A percentile compares a stretch with the other conserved stretches of the same genome.
Conservation (phyloP, 2,113 vertebrate species). For the Sterna hirundo region DNA sequence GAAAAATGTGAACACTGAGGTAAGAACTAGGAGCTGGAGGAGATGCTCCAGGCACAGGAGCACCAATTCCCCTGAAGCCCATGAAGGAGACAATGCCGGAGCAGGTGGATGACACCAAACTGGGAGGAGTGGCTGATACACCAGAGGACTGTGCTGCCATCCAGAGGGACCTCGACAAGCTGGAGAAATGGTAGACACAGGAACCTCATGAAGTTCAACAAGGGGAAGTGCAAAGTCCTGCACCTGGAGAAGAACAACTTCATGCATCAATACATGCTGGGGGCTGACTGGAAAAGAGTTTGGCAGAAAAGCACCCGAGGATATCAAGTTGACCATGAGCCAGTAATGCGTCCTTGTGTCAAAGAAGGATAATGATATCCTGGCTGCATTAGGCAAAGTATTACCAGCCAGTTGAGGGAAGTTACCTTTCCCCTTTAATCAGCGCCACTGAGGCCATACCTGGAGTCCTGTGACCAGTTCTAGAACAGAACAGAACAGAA, state of each 20-base stretch:
- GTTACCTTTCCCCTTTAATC: not conserved
- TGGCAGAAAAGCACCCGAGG: not conserved
- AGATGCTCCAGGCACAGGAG: not conserved
- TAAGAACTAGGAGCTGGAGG: not conserved
- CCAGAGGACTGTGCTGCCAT: not conserved
- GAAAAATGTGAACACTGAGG: not conserved
- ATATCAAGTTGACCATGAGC: not conserved
- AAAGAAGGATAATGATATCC: not conserved
- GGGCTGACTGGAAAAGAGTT: not conserved
- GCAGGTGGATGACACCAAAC: not conserved
- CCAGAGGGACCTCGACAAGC: not conserved
- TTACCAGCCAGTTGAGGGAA: not conserved
- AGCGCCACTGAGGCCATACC: not conserved
- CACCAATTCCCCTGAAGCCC: not conserved
- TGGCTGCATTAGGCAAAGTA: not conserved
- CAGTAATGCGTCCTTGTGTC: not conserved
- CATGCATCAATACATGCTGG: not conserved
- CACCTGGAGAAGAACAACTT: not conserved
- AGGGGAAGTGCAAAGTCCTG: not conserved
- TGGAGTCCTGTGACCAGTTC: not conserved
- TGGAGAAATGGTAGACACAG: not conserved
- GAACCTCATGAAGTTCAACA: not conserved
- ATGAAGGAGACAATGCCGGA: fast-evolving
- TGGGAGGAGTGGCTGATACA: not conserved
- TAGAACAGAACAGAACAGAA: not conserved